Conservation (phyloP, 1,140 invertebrate species). For the Caenorhabditis latens region DNA sequence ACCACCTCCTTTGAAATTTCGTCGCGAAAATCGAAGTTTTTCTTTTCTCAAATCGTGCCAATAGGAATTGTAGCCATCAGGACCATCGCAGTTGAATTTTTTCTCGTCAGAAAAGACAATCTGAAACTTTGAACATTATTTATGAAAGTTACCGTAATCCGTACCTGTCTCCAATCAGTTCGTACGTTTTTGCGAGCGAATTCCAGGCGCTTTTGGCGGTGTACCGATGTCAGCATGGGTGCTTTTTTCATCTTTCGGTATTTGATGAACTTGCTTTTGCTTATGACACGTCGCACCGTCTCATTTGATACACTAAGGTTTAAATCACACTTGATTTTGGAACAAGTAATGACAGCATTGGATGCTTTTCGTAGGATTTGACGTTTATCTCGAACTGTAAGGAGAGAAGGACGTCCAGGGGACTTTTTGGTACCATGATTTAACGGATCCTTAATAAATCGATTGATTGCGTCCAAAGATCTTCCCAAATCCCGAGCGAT, state of each 20-base stretch:
- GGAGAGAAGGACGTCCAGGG: background rate
- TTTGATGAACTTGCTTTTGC: background rate
- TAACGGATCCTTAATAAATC: background rate
- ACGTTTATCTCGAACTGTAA: slow-evolving; percentile 16
- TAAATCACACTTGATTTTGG: background rate
- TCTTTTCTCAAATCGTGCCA: slow-evolving; percentile 74
- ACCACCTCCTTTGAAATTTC: slow-evolving; percentile 61
- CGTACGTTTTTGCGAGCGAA: slow-evolving; percentile 49
- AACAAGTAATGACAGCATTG: background rate
- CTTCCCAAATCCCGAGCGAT: background rate
- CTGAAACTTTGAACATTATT: slow-evolving; percentile 58
- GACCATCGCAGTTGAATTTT: slow-evolving; percentile 74
- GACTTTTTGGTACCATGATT: background rate
- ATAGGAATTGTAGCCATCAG: slow-evolving; percentile 69
- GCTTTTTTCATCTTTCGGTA: background rate
- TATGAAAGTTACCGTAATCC: background rate
- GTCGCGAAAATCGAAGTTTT: slow-evolving; percentile 57
- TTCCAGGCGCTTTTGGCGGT: slow-evolving; percentile 24
- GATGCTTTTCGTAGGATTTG: background rate
- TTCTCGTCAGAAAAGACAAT: slow-evolving; percentile 70
- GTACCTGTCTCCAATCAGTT: slow-evolving; percentile 53
- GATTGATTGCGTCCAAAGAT: background rate
- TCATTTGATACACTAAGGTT: background rate
- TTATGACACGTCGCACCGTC: background rate
- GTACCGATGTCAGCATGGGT: background rate